Percentiles rank a stretch among this genome's conserved stretches.
phyloP scores from a whole-genome alignment of 1,140 invertebrate genomes.

The Aplysia californica region DNA sequence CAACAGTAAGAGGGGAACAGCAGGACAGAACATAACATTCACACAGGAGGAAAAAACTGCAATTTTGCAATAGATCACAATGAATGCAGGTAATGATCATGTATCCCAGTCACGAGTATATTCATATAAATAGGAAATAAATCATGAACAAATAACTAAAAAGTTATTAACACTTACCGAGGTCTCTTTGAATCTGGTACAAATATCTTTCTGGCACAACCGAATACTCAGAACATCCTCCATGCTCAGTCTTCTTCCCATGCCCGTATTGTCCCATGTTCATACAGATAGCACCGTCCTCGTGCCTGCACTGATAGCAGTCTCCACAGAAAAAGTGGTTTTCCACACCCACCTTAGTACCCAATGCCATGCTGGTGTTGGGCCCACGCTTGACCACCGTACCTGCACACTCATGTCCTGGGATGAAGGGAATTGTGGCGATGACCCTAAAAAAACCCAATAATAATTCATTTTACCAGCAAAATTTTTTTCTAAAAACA shows the following conservation, averaged over 20 bases:
- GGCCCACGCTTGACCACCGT: constrained; percentile 62
- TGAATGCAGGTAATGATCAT: no score
- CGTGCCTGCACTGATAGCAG: constrained; percentile 59
- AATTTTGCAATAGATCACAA: no score
- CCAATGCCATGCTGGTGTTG: constrained; percentile 42
- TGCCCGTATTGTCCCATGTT: constrained; percentile 64
- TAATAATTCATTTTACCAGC: no score
- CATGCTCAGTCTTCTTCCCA: constrained; percentile 56
- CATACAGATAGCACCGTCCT: constrained; percentile 52
- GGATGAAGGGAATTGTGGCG: constrained; percentile 58
- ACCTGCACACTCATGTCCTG: constrained; percentile 61
- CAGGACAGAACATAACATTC: no score
- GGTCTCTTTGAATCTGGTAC: constrained; percentile 45
- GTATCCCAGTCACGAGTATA: no score
- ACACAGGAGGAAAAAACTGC: no score
- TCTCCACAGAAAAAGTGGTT: constrained; percentile 62
- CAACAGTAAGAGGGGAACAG: no score
- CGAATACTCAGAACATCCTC: constrained; percentile 59
- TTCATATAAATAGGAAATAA: no score
- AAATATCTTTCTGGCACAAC: constrained; percentile 58
- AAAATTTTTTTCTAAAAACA: no score
- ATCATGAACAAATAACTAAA: no score
- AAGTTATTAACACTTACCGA: no score
- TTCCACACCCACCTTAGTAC: constrained; percentile 56
- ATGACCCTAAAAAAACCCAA: constrained; percentile 42